These are phyloP conservation scores for Cotesia vestalis DNA, from an alignment of 1,140 invertebrate genomes.

Conservation along the genomic window DNA sequence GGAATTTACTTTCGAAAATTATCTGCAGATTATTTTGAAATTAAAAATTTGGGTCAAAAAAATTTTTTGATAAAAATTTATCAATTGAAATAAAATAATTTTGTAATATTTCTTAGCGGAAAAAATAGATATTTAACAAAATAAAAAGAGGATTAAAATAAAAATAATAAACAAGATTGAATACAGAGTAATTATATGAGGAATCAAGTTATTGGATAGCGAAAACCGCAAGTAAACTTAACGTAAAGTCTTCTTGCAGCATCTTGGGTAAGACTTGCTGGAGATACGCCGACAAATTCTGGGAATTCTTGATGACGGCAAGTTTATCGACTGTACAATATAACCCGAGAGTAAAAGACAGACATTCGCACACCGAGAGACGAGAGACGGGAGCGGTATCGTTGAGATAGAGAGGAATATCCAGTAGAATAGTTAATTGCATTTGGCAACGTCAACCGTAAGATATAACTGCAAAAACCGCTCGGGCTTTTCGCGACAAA, in stretches of 20 bases:
- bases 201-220: constrained; percentile 18
- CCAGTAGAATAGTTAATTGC: constrained; percentile 26
- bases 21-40: no score
- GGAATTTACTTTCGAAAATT: no score
- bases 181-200: constrained; percentile 19
- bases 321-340: constrained; percentile 11
- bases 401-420: constrained; percentile 5
- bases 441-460: constrained; percentile 18
- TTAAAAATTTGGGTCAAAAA: no score
- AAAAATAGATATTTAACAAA: no score
- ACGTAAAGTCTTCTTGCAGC: constrained; percentile 12
- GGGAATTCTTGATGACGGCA: constrained; percentile 14
- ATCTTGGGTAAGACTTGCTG: background rate
- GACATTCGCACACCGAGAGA: background rate
- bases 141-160: no score
- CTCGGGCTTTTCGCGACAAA: constrained; percentile 8
- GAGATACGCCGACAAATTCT: constrained; percentile 19
- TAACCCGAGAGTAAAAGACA: no score
- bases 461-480: constrained; percentile 23
- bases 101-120: no score
- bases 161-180: background rate
- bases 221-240: constrained; percentile 23
- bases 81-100: no score
- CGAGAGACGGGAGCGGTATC: background rate
- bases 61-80: no score